Conservation (phyloP, 2,888 invertebrate genomes). For the Bursaphelenchus okinawaensis region DNA sequence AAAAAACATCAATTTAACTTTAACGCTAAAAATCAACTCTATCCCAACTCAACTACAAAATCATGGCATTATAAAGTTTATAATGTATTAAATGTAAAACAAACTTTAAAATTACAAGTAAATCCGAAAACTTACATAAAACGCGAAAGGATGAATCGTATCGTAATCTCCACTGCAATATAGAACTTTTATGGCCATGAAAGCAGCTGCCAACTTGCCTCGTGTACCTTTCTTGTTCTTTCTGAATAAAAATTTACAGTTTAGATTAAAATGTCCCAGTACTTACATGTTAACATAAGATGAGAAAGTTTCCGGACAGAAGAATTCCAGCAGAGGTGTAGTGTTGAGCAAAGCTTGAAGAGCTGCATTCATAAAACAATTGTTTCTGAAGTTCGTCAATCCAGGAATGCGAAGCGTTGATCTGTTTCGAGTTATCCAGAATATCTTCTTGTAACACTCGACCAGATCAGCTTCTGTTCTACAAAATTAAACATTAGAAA, state of each 20-base stretch:
- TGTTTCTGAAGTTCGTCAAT: constrained; percentile 69
- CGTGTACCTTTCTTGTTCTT: constrained; percentile 38
- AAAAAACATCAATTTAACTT: constrained; percentile 22
- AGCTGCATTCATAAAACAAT: constrained; percentile 97
- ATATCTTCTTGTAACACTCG: no score
- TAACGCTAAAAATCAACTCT: background rate
- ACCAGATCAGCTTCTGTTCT: no score
- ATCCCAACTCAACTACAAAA: no score
- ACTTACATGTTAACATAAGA: background rate
- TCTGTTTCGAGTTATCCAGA: no score
- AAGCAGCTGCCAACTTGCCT: constrained; percentile 45
- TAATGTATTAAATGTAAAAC: no score
- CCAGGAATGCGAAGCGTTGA: constrained; percentile 29
- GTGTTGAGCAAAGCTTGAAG: constrained; percentile 61
- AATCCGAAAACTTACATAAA: constrained; percentile 31
- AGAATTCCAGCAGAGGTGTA: constrained; percentile 27
- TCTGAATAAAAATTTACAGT: constrained; percentile 27
- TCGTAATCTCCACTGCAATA: constrained; percentile 42
- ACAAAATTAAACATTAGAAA: no score
- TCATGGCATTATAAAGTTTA: no score
- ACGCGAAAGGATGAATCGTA: constrained; percentile 37
- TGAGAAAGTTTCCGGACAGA: constrained; percentile 28
- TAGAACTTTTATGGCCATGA: constrained; percentile 42
- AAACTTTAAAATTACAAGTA: no score
- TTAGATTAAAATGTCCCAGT: no score